These are phyloP conservation scores for Callaeas wilsoni DNA, from an alignment of 2,113 vertebrate genomes.

Conservation along the genomic window DNA sequence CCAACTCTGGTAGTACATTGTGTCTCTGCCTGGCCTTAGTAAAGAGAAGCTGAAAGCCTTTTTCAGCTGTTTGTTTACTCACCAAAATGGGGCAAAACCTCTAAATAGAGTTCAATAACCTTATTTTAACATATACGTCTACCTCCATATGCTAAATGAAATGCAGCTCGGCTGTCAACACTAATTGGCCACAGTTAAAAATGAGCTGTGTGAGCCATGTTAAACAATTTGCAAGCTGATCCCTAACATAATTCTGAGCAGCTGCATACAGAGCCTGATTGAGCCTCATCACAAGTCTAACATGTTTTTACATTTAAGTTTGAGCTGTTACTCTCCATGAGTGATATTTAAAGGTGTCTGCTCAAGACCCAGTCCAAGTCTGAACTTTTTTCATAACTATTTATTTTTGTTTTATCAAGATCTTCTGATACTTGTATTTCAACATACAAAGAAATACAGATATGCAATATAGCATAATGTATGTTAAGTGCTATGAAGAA, in stretches of 20 bases:
- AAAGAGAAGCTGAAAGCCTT: background rate
- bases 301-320: background rate
- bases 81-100: background rate
- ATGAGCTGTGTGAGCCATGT: background rate
- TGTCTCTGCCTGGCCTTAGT: background rate
- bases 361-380: background rate
- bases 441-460: background rate
- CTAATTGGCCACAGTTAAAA: slow-evolving; percentile 13
- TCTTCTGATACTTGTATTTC: background rate
- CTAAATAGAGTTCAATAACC: background rate
- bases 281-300: background rate
- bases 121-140: background rate
- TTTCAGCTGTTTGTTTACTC: background rate
- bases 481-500: background rate
- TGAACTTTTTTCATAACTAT: background rate
- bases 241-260: background rate
- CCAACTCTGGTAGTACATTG: fast-evolving
- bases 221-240: slow-evolving; percentile 20
- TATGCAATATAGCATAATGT: background rate
- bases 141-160: background rate
- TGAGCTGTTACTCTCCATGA: background rate
- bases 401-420: background rate
- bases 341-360: background rate
- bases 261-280: background rate
- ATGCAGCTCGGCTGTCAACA: background rate